A percentile compares a stretch with the other conserved stretches of the same genome.
Evolutionary conservation across 2,797 vertebrate species (phyloP).

Genomic region (Urocyon cinereoargenteus): DNA sequence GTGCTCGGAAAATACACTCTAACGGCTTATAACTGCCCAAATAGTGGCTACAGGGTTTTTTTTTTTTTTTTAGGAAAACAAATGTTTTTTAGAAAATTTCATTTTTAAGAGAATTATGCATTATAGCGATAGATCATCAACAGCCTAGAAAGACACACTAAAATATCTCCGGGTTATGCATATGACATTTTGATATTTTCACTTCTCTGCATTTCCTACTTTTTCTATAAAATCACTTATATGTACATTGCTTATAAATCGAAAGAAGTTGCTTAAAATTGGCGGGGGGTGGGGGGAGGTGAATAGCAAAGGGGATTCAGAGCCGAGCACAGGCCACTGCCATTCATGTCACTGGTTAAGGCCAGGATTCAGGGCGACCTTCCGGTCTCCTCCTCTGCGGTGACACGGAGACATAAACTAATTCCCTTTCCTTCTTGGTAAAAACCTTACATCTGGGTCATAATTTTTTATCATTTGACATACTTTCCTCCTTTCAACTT

Average conservation of each 20-base stretch:
- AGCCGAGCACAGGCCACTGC: neutral
- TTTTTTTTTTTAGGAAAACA: neutral
- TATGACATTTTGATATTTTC: neutral
- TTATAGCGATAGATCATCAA: neutral
- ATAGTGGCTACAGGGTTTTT: no score
- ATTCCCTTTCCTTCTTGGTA: neutral
- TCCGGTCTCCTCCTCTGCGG: neutral
- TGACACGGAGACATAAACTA: neutral
- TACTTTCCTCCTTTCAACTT: neutral
- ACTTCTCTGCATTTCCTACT: neutral
- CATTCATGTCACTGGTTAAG: accelerated
- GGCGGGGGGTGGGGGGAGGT: no score
- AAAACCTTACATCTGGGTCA: neutral
- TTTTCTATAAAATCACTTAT: neutral
- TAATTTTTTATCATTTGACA: neutral
- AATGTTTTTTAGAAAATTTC: neutral
- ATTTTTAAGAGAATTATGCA: neutral
- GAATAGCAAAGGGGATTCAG: neutral
- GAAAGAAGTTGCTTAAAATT: neutral
- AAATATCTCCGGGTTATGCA: neutral
- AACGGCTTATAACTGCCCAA: neutral
- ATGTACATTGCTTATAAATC: neutral
- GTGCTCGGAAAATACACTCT: neutral
- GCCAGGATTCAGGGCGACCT: neutral
- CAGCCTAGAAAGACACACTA: neutral